phyloP scores from a whole-genome alignment of 2,113 vertebrate species.

The Cinclus mexicanus region DNA sequence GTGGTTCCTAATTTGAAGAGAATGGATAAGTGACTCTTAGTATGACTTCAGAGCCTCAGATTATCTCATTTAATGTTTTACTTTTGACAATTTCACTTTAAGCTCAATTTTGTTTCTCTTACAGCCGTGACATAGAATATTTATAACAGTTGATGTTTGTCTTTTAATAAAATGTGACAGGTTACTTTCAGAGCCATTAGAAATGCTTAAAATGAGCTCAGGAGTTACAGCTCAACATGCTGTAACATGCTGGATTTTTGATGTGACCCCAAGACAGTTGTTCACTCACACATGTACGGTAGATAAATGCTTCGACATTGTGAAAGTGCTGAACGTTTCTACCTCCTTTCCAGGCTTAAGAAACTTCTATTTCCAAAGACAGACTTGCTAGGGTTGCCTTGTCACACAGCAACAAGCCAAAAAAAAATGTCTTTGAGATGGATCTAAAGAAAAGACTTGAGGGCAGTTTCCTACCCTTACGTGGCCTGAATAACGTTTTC shows the following conservation, averaged over 20 bases:
- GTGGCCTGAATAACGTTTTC: background rate
- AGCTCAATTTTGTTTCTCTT: slow-evolving; percentile 32
- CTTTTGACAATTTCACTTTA: slow-evolving; percentile 47
- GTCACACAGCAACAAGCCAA: background rate
- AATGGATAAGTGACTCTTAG: slow-evolving; percentile 61
- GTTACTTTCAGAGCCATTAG: background rate
- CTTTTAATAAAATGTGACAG: background rate
- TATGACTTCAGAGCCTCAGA: slow-evolving; percentile 52
- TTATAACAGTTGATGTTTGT: background rate
- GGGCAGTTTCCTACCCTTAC: background rate
- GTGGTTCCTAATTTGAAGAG: slow-evolving; percentile 75
- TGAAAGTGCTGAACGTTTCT: background rate
- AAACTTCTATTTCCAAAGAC: background rate
- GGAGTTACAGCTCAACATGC: background rate
- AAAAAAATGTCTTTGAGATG: slow-evolving; percentile 15
- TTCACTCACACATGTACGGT: background rate
- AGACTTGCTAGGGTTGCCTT: background rate
- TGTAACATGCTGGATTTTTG: background rate
- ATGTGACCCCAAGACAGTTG: background rate
- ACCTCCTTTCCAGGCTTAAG: background rate
- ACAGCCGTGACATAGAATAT: background rate
- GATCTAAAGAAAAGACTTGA: background rate
- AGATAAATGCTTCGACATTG: background rate
- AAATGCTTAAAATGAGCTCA: background rate
- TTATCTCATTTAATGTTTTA: slow-evolving; percentile 60